A percentile compares a stretch with the other conserved stretches of the same genome.
Conservation (phyloP, 2,113 vertebrate species). For the Ptilorrhoa leucosticta region DNA sequence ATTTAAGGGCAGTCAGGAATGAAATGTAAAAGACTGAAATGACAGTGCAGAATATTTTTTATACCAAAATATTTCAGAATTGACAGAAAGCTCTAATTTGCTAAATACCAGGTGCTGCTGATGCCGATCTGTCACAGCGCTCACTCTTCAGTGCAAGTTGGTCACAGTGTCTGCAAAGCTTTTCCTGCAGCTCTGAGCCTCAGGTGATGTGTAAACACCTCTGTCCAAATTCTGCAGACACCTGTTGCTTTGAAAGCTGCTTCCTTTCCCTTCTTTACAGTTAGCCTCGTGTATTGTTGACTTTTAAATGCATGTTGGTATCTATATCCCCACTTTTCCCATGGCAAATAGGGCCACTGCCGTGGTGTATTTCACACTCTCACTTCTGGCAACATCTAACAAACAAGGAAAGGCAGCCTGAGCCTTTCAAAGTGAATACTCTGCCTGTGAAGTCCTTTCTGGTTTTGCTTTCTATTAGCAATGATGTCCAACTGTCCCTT, state of each 20-base stretch:
- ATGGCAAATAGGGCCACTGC: neutral
- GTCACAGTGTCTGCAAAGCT: neutral
- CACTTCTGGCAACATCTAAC: neutral
- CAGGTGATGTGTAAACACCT: neutral
- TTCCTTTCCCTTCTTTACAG: neutral
- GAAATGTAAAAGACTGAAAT: neutral
- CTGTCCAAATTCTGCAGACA: neutral
- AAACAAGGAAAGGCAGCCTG: neutral
- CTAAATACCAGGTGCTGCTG: neutral
- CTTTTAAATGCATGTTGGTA: neutral
- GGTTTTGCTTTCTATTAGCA: neutral
- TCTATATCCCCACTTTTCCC: neutral
- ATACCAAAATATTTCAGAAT: neutral
- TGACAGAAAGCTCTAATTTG: neutral
- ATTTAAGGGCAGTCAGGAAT: neutral
- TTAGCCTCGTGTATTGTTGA: rapidly evolving
- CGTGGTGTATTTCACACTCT: neutral
- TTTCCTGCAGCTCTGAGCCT: neutral
- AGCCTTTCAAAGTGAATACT: neutral
- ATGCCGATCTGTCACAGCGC: rapidly evolving
- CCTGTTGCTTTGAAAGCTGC: neutral
- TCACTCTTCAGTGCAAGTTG: neutral
- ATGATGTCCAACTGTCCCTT: neutral
- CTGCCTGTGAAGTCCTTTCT: neutral
- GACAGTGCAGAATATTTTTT: neutral